phyloP scores from a whole-genome alignment of 2,797 vertebrate species.

The Lepilemur septentrionalis region DNA sequence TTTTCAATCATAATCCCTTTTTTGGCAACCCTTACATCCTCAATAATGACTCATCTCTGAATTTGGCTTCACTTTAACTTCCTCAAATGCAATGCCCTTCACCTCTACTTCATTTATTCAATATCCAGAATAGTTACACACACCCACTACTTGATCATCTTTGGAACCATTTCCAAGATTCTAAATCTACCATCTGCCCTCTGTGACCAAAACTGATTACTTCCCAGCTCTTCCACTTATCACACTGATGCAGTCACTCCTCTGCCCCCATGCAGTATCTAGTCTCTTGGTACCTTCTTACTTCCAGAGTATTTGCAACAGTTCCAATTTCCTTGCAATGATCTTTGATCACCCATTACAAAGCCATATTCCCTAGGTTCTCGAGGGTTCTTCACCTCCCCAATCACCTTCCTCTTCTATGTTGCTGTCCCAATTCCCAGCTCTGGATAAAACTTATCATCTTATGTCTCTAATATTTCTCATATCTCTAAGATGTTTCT shows the following conservation, averaged over 20 bases:
- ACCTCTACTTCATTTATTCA: conserved; percentile 18
- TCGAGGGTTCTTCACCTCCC: neutral
- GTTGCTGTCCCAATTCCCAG: neutral
- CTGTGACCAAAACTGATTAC: neutral
- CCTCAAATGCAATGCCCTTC: conserved; percentile 64
- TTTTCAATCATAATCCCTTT: conserved; percentile 50
- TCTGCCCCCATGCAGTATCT: neutral
- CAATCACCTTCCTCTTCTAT: neutral
- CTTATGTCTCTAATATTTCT: neutral
- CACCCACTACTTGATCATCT: neutral
- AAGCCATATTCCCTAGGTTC: neutral
- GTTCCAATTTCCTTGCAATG: neutral
- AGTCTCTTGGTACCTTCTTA: neutral
- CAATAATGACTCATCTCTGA: conserved; percentile 65
- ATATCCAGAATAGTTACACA: neutral
- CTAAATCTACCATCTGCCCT: neutral
- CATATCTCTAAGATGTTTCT: neutral
- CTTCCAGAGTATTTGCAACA: neutral
- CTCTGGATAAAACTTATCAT: neutral
- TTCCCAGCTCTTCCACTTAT: neutral
- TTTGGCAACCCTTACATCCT: conserved; percentile 63
- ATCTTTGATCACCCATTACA: neutral
- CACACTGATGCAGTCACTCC: accelerated
- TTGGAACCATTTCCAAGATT: neutral
- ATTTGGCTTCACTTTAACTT: conserved; percentile 56